These are phyloP conservation scores for Microplitis demolitor DNA, from an alignment of 1,140 invertebrate genomes.

Conservation along the genomic window DNA sequence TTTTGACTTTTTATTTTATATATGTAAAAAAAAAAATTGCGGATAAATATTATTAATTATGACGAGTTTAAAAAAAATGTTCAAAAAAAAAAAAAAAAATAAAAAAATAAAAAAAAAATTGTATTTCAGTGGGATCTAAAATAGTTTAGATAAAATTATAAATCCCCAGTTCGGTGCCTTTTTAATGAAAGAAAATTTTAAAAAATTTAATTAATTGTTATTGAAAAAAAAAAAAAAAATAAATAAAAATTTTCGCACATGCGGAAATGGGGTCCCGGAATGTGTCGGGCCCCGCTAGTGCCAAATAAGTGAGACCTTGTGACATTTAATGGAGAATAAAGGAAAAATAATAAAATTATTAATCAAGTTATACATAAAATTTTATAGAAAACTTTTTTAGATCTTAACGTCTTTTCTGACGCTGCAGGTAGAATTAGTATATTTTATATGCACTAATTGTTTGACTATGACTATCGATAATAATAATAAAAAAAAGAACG, in stretches of 20 bases:
- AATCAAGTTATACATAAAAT: constrained; percentile 39
- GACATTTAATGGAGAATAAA: constrained; percentile 37
- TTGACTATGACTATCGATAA: constrained; percentile 62
- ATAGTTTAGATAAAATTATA: constrained; percentile 28
- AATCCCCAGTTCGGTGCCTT: constrained; percentile 61
- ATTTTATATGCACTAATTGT: constrained; percentile 64
- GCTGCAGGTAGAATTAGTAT: constrained; percentile 61
- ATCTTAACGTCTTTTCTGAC: constrained; percentile 59
- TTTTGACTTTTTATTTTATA: constrained; percentile 53
- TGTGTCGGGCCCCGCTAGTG: constrained; percentile 42
- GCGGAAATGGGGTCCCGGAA: constrained; percentile 39
- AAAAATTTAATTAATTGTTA: constrained; percentile 32
- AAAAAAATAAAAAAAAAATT: constrained; percentile 38
- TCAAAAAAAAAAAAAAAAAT: constrained; percentile 1
- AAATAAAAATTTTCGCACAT: constrained; percentile 47
- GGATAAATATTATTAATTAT: constrained; percentile 1
- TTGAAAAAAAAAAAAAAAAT: constrained; percentile 26
- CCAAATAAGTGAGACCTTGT: constrained; percentile 59
- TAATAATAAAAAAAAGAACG: constrained; percentile 52
- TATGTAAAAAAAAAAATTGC: constrained; percentile 17
- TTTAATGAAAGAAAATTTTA: constrained; percentile 53
- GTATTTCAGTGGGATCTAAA: constrained; percentile 50
- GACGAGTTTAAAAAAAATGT: constrained; percentile 4
- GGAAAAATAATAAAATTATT: constrained; percentile 29
- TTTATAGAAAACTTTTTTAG: constrained; percentile 59